Conservation (phyloP, 2,888 invertebrate genomes). For the Stratiomys singularior region DNA sequence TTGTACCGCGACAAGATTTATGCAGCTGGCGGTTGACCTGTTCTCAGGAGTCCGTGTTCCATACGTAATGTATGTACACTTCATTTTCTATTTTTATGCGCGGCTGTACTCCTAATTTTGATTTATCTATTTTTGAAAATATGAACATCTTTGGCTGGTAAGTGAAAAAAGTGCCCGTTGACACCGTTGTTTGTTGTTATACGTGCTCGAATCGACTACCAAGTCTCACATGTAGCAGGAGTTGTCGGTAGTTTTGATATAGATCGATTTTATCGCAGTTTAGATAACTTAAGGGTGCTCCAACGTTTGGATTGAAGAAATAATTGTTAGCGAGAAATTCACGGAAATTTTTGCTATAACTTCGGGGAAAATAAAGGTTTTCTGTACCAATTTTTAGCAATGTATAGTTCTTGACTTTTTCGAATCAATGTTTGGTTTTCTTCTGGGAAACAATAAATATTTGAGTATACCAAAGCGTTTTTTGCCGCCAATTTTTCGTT, state of each 20-base stretch:
- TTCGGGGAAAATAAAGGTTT: too few relatives aligned
- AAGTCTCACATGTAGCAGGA: background rate
- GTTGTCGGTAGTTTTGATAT: background rate
- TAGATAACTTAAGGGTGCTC: background rate
- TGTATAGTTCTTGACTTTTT: too few relatives aligned
- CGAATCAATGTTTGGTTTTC: too few relatives aligned
- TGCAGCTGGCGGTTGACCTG: conserved; percentile 2
- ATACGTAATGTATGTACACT: background rate
- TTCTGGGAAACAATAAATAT: too few relatives aligned
- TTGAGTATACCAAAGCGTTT: too few relatives aligned
- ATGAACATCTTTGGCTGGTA: background rate
- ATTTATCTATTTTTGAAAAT: conserved; percentile 4
- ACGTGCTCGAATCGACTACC: background rate
- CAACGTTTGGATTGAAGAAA: background rate
- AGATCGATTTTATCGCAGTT: background rate
- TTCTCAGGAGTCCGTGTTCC: background rate
- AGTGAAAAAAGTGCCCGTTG: conserved; percentile 18
- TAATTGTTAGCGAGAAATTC: too few relatives aligned
- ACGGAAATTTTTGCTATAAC: too few relatives aligned
- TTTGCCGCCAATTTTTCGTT: too few relatives aligned
- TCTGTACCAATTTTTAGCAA: too few relatives aligned
- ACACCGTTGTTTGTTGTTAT: background rate
- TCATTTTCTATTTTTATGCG: background rate
- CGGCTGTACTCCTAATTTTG: background rate
- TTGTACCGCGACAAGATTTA: background rate